Conservation (phyloP, 2,888 invertebrate genomes). For the Operophtera brumata region DNA sequence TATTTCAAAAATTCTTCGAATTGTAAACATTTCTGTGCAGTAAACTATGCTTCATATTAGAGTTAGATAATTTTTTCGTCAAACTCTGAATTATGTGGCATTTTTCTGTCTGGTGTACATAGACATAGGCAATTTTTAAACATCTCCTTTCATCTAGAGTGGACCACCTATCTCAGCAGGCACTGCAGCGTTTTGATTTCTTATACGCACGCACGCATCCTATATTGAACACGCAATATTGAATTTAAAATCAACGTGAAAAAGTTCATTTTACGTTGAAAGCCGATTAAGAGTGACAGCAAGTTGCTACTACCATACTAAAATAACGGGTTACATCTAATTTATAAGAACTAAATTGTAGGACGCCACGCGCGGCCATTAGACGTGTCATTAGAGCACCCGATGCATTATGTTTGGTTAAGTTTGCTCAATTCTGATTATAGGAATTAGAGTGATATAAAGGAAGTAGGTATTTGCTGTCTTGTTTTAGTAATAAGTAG, state of each 20-base stretch:
- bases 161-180: too few species aligned
- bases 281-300: neutral
- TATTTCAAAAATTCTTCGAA: too few species aligned
- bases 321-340: conserved; percentile 76
- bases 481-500: conserved; percentile 32
- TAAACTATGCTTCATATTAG: too few species aligned
- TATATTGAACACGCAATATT: neutral
- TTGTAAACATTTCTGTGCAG: too few species aligned
- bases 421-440: conserved; percentile 59
- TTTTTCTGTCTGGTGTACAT: too few species aligned
- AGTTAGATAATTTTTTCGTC: too few species aligned
- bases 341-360: conserved; percentile 74
- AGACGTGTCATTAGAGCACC: conserved; percentile 57
- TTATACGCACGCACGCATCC: too few species aligned
- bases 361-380: conserved; percentile 65
- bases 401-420: conserved; percentile 65
- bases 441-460: conserved; percentile 55
- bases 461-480: conserved; percentile 43
- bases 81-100: too few species aligned
- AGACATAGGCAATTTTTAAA: too few species aligned
- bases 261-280: neutral
- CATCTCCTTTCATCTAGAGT: too few species aligned
- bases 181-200: too few species aligned
- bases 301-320: conserved; percentile 59
- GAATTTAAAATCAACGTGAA: neutral